Evolutionary conservation across 2,797 vertebrate species (phyloP), one percentile per base, ranked within the genome.

Genomic region (Lateolabrax maculatus): DNA sequence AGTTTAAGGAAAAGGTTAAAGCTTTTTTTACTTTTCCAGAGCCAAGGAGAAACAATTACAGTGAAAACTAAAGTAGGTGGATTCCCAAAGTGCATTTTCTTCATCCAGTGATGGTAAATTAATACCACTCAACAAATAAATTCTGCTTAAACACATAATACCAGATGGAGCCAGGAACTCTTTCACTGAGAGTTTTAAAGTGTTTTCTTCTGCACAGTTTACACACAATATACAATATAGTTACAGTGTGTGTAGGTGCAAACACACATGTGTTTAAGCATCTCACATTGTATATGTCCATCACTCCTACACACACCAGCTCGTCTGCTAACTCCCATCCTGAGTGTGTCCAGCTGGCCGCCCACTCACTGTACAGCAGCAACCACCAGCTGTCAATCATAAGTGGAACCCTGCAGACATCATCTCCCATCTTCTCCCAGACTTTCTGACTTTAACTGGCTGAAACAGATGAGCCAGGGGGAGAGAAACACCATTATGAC

Each of bases 301-400:
- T 75, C 58, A 64, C 60, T 37, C 43, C 36, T 34, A 49, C 43
- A 60, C 49, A 51, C 25, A 66, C 31, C n/a, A n/a, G n/a, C n/a
- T n/a, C n/a, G n/a, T n/a, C n/a, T n/a, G n/a, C n/a, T n/a, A n/a
- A n/a, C n/a, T 58, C 64, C 27, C 6, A 1, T 62, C 55, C 64
- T 23, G 51, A 36, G 27, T 65, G 61, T 60, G 70, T 87, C 82
- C 74, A 76, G 71, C 84, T 74, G 84, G 51, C 27, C 48, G 10
- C 77, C 77, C 75, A 83, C 81, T 62, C 56, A 0, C 68, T 63
- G 67, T 12, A 65, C 66, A 75, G 63, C 80, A 75, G 52, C 36
- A 68, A 43, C n/a, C 70, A 44, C 57, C 55, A 69, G 58, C 87
- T 83, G 90, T 75, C 89, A 85, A 46, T 91, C 89, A 88, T 0